Evolutionary conservation across 2,888 invertebrate species (phyloP).

Genomic region (Melikaiella ostensackeni): DNA sequence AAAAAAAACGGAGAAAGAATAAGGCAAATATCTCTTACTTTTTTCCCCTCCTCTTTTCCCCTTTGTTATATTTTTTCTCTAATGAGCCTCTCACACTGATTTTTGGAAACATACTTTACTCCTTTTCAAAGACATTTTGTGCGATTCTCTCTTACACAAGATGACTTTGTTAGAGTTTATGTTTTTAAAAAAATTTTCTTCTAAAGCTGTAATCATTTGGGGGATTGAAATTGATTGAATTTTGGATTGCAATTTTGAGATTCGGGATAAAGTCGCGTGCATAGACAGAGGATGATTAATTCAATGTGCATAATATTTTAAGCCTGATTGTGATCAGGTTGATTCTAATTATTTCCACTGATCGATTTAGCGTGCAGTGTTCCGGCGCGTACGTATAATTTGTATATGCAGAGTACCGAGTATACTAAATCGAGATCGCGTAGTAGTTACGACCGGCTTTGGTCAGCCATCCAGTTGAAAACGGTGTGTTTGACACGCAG

Average conservation of each 20-base stretch:
- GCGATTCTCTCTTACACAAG: too few species aligned
- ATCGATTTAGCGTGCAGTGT: conserved; percentile 31
- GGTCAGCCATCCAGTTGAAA: conserved; percentile 30
- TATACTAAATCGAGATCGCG: conserved; percentile 16
- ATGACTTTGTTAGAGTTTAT: too few species aligned
- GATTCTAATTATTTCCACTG: conserved; percentile 35
- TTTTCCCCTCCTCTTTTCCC: too few species aligned
- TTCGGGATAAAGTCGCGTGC: conserved; percentile 9
- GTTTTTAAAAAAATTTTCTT: too few species aligned
- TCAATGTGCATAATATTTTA: conserved; percentile 34
- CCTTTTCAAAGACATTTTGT: too few species aligned
- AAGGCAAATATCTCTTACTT: too few species aligned
- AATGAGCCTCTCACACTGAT: too few species aligned
- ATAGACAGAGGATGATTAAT: conserved; percentile 25
- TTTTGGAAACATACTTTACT: too few species aligned
- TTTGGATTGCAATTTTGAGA: conserved; percentile 27
- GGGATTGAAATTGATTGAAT: conserved; percentile 21
- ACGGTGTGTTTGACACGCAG: conserved; percentile 33
- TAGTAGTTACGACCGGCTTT: conserved; percentile 27
- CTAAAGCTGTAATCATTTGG: conserved; percentile 11
- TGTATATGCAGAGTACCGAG: conserved; percentile 16
- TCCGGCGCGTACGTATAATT: background rate
- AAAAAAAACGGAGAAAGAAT: too few species aligned
- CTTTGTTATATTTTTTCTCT: too few species aligned
- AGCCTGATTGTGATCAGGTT: conserved; percentile 36